Evolutionary conservation across 2,888 invertebrate genomes (phyloP), one percentile per base, ranked within the genome.

Genomic region (Oligia latruncula): DNA sequence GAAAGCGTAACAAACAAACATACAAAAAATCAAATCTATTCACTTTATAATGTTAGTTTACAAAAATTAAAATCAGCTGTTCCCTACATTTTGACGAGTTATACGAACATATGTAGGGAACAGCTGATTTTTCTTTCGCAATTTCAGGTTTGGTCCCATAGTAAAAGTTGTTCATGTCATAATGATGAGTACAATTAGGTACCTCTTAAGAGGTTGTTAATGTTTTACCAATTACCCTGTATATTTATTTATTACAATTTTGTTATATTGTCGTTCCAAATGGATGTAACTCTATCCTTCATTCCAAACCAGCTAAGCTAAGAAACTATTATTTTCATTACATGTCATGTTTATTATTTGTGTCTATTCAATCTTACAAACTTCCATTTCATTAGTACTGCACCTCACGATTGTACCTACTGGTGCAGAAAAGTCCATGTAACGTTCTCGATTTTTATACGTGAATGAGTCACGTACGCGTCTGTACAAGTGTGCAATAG

Each of bases 361-460:
- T 40, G 40, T 5, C 6, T 40, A 65, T 77, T 58, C 8, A 80
- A 43, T 35, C 13, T 52, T 62, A 4, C 43, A 52, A 58, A 15
- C 29, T 9, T n/a, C 8, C 40, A 65, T 64, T 23, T 35, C 3
- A 46, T n/a, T 17, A 23, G 0, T 62, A 46, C 46, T 70, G 29
- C 68, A 40, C 40, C 8, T 55, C 58, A 62, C 46, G 60, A 55
- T 23, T 80, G 58, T 80, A 58, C 78, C 23, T 8, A 43, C 35
- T 3, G n/a, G 29, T 68, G 68, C 68, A 79, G 29, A 58, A 68
- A 65, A 79, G 20, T 79, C 13, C 9, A 52, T 43, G 52, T 35
- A 40, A 78, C 20, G 40, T 60, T 81, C 40, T 80, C 60, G 35
- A 68, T 84, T 71, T 84, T 78, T 84, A 60, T 40, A 71, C 66